Evolutionary conservation across 2,888 invertebrate genomes (phyloP), one percentile per base, ranked within the genome.

Genomic region (Trachelus tabidus): DNA sequence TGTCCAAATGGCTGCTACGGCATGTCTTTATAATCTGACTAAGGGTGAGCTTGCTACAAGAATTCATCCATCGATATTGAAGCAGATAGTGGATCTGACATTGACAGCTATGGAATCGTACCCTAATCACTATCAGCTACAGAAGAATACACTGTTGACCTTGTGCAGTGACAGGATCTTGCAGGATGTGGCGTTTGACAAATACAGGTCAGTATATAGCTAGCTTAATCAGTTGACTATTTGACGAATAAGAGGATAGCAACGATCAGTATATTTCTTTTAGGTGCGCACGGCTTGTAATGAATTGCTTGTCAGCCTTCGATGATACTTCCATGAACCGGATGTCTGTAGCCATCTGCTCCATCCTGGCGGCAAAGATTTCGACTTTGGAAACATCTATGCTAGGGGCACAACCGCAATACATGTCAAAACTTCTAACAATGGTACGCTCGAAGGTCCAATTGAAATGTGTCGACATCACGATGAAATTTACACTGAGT

Each of bases 301-400:
- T 96, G 92, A 95, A 96, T 84, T 95, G 95, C 83, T 92, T 96
- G 78, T 95, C 95, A 85, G 92, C 93, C 15, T 95, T 95, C 87
- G 94, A 95, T 75, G 95, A 96, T 86, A 91, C 93, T 9, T 94
- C 94, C 75, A 95, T 95, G 94, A 95, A 94, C 87, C 92, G 95
- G 77, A 96, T 96, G 95, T 95, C 95, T 34, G 96, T 96, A n/a
- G 96, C 96, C 0, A 96, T 96, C 81, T 95, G 95, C 86, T 95
- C 95, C 80, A 96, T 96, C 82, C 92, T 96, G 37, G 93, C 91
- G 73, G 93, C 93, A 12, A 92, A 94, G 92, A 94, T 95, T 79
- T 94, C 95, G 4, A 95, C 95, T 0, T 92, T 92, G 35, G 94
- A 95, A 91, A 95, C 95, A 1, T 94, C 95, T 1, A 92, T 93